Conservation (phyloP, 2,888 invertebrate genomes). For the Orthosia gothica region DNA sequence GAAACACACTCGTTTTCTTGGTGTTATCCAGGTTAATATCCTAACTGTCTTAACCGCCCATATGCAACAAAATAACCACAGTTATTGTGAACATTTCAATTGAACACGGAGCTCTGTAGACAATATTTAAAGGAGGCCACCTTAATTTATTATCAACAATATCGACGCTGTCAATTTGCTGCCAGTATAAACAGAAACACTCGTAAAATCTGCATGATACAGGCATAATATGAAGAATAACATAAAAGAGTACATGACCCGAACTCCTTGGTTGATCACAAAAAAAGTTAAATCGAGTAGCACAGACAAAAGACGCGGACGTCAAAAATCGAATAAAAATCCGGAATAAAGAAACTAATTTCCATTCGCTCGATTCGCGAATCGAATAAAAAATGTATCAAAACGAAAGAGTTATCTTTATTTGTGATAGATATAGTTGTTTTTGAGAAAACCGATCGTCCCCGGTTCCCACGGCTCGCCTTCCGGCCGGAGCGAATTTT, state of each 20-base stretch:
- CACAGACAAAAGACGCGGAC: slow-evolving; percentile 29
- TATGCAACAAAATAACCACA: slow-evolving; percentile 36
- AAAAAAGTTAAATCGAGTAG: slow-evolving; percentile 41
- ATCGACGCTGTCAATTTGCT: slow-evolving; percentile 55
- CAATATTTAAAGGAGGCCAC: slow-evolving; percentile 57
- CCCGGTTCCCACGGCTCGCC: slow-evolving; percentile 87
- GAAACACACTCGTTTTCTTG: background rate
- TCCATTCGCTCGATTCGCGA: slow-evolving; percentile 72
- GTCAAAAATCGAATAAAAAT: slow-evolving; percentile 40
- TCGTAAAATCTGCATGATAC: slow-evolving; percentile 52
- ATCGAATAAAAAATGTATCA: slow-evolving; percentile 72
- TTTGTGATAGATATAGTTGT: slow-evolving; percentile 83
- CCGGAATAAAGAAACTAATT: slow-evolving; percentile 61
- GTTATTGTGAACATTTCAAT: slow-evolving; percentile 41
- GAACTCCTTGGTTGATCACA: slow-evolving; percentile 1
- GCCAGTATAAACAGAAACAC: slow-evolving; percentile 48
- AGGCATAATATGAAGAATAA: slow-evolving; percentile 16
- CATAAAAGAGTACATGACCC: slow-evolving; percentile 45
- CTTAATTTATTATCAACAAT: slow-evolving; percentile 62
- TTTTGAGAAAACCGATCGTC: slow-evolving; percentile 89
- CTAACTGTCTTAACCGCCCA: background rate
- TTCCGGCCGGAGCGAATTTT: slow-evolving; percentile 91
- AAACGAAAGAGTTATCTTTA: slow-evolving; percentile 79
- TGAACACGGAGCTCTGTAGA: slow-evolving; percentile 40
- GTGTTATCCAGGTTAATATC: slow-evolving; percentile 30